Base-by-base conservation (phyloP, 2,888 invertebrate species). In the Cryptocheilus praepositus region DNA sequence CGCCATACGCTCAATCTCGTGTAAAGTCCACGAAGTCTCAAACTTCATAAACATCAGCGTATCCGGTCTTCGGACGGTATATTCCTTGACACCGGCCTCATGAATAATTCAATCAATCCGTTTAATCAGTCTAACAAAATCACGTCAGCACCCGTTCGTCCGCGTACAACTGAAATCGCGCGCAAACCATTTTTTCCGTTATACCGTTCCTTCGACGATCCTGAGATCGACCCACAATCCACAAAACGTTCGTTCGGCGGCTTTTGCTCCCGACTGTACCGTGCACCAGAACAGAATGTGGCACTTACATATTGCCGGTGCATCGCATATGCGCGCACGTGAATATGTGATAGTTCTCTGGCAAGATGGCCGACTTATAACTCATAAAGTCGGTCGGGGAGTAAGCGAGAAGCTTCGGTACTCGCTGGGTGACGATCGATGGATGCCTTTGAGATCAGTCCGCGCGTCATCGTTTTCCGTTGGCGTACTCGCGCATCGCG, bases 331-430 rank as follows among this genome's bases (percentile, higher is more conserved):
- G 83, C 80, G 84, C 80, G 81, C 82, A 82, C 79, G 84, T 84
- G 85, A 85, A 86, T 86, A 85, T 82, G 82, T 77, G 86, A 86
- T 86, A 85, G 83, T 80, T 86, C 16, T 77, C 73, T n/a, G n/a
- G 81, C 86, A 88, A 88, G 83, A 88, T 88, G 88, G 87, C 88
- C 84, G 87, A 85, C 86, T 87, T 86, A 85, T 86, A 87, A 87
- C 83, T 87, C 87, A 85, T 87, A 87, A 88, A 87, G 83, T 86
- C 80, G 80, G 79, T 80, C 80, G 82, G 81, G 70, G 76, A 73
- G 56, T 66, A 69, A 72, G 57, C n/a, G 46, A 56, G 64, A 56
- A 64, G 70, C 61, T 56, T 74, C 74, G 66, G 66, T 68, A 60
- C 63, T 61, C 51, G 62, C 67, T 71, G 54, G 11, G 11, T 16